Percentiles rank a stretch among this genome's conserved stretches.
Evolutionary conservation across 2,113 vertebrate species (phyloP).

Genomic region (Rhinolophus ferrumequinum): DNA sequence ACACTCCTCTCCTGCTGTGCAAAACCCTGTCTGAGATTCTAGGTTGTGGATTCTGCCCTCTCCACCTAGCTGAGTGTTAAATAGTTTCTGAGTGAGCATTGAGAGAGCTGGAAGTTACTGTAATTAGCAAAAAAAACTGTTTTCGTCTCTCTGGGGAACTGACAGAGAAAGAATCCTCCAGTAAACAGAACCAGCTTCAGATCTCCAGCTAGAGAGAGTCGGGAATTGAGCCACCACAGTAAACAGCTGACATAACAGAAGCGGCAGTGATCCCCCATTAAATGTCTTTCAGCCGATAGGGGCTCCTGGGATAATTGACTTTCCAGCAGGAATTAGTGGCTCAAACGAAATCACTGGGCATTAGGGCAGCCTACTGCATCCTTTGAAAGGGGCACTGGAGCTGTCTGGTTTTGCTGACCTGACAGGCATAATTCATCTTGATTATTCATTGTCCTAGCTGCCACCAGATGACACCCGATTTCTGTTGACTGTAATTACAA

Average conservation of each 20-base stretch:
- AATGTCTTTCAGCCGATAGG: slow-evolving; percentile 80
- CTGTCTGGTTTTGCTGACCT: slow-evolving; percentile 75
- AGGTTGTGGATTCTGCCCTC: slow-evolving; percentile 60
- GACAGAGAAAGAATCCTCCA: slow-evolving; percentile 68
- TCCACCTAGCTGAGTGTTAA: slow-evolving; percentile 42
- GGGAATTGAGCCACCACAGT: slow-evolving; percentile 75
- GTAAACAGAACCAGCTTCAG: slow-evolving; percentile 53
- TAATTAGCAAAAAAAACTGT: slow-evolving; percentile 61
- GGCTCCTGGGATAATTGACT: slow-evolving; percentile 85
- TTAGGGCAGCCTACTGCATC: slow-evolving; percentile 78
- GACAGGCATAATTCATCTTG: slow-evolving; percentile 77
- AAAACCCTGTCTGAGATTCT: slow-evolving; percentile 21
- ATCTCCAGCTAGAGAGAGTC: slow-evolving; percentile 59
- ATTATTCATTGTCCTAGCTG: slow-evolving; percentile 74
- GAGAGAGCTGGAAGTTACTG: slow-evolving; percentile 64
- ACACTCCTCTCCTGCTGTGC: slow-evolving; percentile 37
- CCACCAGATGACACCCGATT: slow-evolving; percentile 75
- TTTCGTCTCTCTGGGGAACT: slow-evolving; percentile 64
- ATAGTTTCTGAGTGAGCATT: slow-evolving; percentile 28
- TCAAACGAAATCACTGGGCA: slow-evolving; percentile 85
- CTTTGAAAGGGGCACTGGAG: slow-evolving; percentile 58
- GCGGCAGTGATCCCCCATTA: slow-evolving; percentile 84
- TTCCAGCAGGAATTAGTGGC: slow-evolving; percentile 87
- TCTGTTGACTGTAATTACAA: slow-evolving; percentile 65
- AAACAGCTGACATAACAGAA: slow-evolving; percentile 86